Percentiles rank a stretch among this genome's conserved stretches.
Conservation (phyloP, 2,113 vertebrate species). For the Platichthys flesus region DNA sequence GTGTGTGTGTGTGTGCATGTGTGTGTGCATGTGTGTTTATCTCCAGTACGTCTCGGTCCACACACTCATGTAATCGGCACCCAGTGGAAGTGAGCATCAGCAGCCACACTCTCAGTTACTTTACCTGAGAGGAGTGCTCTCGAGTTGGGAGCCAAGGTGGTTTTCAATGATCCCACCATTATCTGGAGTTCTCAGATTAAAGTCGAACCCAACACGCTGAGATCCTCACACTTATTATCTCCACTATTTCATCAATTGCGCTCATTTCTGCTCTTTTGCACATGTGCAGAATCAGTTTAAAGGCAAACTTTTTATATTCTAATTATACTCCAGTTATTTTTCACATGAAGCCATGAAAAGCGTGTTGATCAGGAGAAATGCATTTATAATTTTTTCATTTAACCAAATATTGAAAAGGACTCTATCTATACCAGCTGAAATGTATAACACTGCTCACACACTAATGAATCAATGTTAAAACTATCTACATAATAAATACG, state of each 20-base stretch:
- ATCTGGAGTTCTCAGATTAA: neutral
- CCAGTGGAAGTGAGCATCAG: constrained; percentile 31
- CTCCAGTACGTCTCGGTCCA: constrained; percentile 29
- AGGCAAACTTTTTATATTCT: neutral
- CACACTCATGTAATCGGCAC: constrained; percentile 41
- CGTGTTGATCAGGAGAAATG: too few species aligned
- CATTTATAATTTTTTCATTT: too few species aligned
- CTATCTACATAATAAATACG: too few species aligned
- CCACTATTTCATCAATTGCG: neutral
- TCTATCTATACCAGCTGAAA: too few species aligned
- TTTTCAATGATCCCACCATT: constrained; percentile 8
- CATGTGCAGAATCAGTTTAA: neutral
- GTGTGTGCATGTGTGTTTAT: constrained; percentile 41
- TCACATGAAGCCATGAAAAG: too few species aligned
- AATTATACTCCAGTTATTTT: neutral
- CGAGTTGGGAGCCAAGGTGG: neutral
- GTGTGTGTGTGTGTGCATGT: neutral
- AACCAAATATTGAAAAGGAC: too few species aligned
- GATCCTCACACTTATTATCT: neutral
- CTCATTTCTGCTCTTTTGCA: neutral
- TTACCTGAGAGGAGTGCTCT: constrained; percentile 14
- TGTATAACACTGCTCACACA: too few species aligned
- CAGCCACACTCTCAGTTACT: neutral
- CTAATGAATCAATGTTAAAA: neutral
- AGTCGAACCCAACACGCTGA: neutral